A percentile compares a stretch with the other conserved stretches of the same genome.
These are phyloP conservation scores for Tetramorium parvispinum DNA, from an alignment of 1,140 invertebrate species.

Conservation along the genomic window DNA sequence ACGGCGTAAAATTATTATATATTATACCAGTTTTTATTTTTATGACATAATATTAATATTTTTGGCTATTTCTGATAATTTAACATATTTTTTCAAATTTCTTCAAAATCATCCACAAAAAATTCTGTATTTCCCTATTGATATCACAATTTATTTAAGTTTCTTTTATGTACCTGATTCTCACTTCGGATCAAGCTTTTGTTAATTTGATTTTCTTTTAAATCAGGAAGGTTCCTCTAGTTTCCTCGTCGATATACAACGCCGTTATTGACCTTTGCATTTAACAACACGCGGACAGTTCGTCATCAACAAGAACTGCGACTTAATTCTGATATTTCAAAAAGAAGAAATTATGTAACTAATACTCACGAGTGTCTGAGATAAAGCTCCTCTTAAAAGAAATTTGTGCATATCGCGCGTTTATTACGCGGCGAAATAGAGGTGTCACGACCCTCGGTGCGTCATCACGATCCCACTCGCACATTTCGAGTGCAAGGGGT, in stretches of 20 bases:
- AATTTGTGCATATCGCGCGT: background rate
- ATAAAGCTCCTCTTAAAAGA: background rate
- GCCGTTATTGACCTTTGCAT: background rate
- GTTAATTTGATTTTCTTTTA: slow-evolving; percentile 20
- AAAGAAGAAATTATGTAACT: slow-evolving; percentile 3
- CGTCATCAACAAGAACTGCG: background rate
- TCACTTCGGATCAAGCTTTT: no score
- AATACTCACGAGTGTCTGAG: background rate
- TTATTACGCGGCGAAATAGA: slow-evolving; percentile 51
- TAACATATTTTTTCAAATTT: background rate
- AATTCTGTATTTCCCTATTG: background rate
- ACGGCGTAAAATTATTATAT: background rate
- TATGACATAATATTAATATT: background rate
- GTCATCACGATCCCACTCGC: slow-evolving; percentile 20
- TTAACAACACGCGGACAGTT: slow-evolving; percentile 2
- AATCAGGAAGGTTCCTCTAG: background rate
- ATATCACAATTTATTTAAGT: slow-evolving; percentile 1
- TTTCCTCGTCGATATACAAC: background rate
- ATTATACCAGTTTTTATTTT: background rate
- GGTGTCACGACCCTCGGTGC: slow-evolving; percentile 67
- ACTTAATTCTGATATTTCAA: slow-evolving; percentile 4
- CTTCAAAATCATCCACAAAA: background rate
- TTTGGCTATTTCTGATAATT: background rate
- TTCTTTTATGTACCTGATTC: background rate
- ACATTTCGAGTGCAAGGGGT: background rate